A percentile compares a stretch with the other conserved stretches of the same genome.
Evolutionary conservation across 2,113 vertebrate species (phyloP).

Genomic region (Esox niger): DNA sequence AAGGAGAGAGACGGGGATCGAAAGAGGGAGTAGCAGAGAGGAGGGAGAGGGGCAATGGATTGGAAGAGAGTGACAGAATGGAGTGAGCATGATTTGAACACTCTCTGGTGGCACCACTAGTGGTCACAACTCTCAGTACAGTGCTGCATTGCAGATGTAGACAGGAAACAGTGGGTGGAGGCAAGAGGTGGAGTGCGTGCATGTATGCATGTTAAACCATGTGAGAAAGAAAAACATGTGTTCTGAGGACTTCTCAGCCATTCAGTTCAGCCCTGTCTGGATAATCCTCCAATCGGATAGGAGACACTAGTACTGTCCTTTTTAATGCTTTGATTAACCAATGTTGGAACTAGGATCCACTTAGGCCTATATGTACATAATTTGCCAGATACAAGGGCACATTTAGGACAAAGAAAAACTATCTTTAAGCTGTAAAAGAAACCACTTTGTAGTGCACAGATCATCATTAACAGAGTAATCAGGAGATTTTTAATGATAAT

Average conservation of each 20-base stretch:
- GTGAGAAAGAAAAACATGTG: constrained; percentile 3
- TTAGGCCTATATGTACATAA: not conserved
- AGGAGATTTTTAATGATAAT: too few species aligned
- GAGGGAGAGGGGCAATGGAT: not conserved
- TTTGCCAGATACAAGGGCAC: not conserved
- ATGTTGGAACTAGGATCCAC: not conserved
- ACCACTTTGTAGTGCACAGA: too few species aligned
- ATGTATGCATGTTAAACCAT: not conserved
- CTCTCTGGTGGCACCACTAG: constrained; percentile 7
- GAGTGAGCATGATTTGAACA: not conserved
- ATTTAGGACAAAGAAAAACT: too few species aligned
- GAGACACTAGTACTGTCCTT: not conserved
- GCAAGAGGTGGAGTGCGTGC: constrained; percentile 9
- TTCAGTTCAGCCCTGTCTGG: not conserved
- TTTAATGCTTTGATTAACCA: not conserved
- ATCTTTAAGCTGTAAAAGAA: too few species aligned
- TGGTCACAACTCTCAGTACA: constrained; percentile 18
- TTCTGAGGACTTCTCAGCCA: not conserved
- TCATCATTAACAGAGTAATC: too few species aligned
- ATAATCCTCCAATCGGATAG: not conserved
- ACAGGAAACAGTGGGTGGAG: constrained; percentile 4
- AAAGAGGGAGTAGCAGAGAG: not conserved
- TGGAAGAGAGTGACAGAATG: not conserved
- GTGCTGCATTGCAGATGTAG: constrained; percentile 50
- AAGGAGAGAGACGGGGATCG: not conserved